Evolutionary conservation across 1,140 invertebrate genomes (phyloP).

Genomic region (Drosophila orosa): DNA sequence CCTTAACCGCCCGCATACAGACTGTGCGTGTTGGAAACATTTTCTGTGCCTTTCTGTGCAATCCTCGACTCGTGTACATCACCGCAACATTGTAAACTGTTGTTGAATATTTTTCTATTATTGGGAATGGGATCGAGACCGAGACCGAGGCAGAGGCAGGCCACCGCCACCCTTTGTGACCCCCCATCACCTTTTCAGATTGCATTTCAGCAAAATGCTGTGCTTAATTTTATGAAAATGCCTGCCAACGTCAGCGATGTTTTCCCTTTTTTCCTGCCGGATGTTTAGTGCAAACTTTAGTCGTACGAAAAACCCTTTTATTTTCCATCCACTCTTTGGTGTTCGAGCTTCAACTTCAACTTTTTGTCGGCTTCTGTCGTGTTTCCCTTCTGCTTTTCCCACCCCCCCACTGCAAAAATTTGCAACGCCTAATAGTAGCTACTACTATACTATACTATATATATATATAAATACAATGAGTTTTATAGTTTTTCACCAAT

Average conservation of each 20-base stretch:
- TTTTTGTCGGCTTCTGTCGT: conserved; percentile 54
- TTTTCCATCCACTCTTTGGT: conserved; percentile 18
- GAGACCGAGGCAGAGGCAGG: background rate
- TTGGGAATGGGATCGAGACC: conserved; percentile 26
- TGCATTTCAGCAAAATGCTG: conserved; percentile 29
- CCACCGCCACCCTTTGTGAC: background rate
- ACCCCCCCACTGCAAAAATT: conserved; percentile 38
- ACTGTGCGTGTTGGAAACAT: conserved; percentile 52
- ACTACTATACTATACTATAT: conserved; percentile 35
- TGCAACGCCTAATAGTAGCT: conserved; percentile 38
- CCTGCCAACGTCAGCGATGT: conserved; percentile 59
- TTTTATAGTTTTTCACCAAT: conserved; percentile 53
- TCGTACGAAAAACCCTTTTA: conserved; percentile 19
- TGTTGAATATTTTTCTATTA: conserved; percentile 78
- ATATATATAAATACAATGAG: conserved; percentile 66
- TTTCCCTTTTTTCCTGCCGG: conserved; percentile 53
- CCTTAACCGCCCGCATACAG: background rate
- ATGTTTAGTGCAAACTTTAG: conserved; percentile 71
- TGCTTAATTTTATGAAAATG: conserved; percentile 66
- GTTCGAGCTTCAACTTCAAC: conserved; percentile 51
- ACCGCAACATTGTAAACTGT: conserved; percentile 74
- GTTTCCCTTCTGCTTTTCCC: conserved; percentile 40
- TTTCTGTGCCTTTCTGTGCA: conserved; percentile 22
- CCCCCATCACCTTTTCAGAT: conserved; percentile 29
- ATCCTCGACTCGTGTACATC: conserved; percentile 65